phyloP scores from a whole-genome alignment of 2,797 vertebrate genomes.

The Avahi laniger region DNA sequence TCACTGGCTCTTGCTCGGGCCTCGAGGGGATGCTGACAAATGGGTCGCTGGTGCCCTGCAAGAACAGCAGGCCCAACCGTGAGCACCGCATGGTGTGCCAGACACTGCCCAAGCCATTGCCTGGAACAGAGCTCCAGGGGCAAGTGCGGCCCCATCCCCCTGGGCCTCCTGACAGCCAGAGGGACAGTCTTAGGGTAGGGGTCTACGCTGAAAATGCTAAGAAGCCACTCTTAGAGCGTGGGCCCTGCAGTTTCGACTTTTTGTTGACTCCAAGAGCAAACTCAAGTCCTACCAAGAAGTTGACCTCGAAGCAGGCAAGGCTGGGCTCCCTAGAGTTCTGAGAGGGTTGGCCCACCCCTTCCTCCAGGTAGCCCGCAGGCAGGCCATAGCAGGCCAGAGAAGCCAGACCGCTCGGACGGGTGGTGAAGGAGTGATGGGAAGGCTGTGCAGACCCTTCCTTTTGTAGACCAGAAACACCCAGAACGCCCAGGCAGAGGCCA shows the following conservation, averaged over 20 bases:
- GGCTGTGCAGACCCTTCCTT: not conserved
- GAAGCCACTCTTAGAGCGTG: not conserved
- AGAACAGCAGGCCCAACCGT: not conserved
- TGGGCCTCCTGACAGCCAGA: not conserved
- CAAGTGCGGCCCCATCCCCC: not conserved
- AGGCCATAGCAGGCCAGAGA: not conserved
- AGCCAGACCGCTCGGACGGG: not conserved
- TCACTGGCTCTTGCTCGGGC: conserved; percentile 78
- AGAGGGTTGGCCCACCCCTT: not conserved
- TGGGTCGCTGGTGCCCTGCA: conserved; percentile 76
- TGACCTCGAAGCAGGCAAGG: not conserved
- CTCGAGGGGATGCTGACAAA: conserved; percentile 79
- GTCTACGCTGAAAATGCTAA: not conserved
- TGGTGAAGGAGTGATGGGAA: not conserved
- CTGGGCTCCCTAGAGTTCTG: too few relatives aligned
- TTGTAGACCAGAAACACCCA: not conserved
- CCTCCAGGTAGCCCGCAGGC: not conserved
- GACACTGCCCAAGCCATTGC: not conserved
- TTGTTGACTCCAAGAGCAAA: not conserved
- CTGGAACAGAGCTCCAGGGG: not conserved
- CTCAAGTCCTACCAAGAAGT: not conserved
- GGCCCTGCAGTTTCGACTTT: not conserved
- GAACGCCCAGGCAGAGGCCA: not conserved
- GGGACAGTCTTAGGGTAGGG: accelerated
- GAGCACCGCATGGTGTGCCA: not conserved